Evolutionary conservation across 2,888 invertebrate species (phyloP).

Genomic region (Yponomeuta malinellus): DNA sequence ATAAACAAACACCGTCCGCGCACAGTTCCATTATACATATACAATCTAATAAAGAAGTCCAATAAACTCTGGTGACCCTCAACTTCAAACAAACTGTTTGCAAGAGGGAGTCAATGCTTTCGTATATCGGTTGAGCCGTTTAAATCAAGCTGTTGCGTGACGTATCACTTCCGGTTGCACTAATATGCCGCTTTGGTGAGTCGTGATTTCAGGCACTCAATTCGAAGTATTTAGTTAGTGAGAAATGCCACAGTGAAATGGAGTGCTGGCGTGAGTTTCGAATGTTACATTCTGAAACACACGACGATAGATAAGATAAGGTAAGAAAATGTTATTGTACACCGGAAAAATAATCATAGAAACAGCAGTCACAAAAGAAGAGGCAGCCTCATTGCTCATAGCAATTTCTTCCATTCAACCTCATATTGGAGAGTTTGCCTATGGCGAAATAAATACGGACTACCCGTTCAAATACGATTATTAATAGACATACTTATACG

Average conservation of each 20-base stretch:
- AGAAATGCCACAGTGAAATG: background rate
- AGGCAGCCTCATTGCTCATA: too few species aligned
- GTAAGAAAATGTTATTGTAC: too few species aligned
- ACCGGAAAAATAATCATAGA: too few species aligned
- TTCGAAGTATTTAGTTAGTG: background rate
- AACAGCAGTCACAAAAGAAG: too few species aligned
- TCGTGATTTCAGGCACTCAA: background rate
- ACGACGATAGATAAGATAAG: too few species aligned
- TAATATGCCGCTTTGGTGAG: background rate
- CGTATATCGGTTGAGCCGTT: background rate
- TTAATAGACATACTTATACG: too few species aligned
- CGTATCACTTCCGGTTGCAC: background rate
- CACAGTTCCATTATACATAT: background rate
- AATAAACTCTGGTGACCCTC: background rate
- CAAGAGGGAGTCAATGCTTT: background rate
- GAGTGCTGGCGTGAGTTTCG: too few species aligned
- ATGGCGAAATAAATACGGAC: too few species aligned
- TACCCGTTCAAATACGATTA: too few species aligned
- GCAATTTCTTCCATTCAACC: too few species aligned
- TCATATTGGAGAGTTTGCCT: too few species aligned
- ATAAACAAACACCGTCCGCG: background rate
- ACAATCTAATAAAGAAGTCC: background rate
- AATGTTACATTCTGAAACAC: too few species aligned
- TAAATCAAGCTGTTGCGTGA: constrained; percentile 3
- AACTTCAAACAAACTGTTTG: background rate